Evolutionary conservation across 2,113 vertebrate species (phyloP), one percentile per base, ranked within the genome.

Genomic region (Motacilla tschutschensis): DNA sequence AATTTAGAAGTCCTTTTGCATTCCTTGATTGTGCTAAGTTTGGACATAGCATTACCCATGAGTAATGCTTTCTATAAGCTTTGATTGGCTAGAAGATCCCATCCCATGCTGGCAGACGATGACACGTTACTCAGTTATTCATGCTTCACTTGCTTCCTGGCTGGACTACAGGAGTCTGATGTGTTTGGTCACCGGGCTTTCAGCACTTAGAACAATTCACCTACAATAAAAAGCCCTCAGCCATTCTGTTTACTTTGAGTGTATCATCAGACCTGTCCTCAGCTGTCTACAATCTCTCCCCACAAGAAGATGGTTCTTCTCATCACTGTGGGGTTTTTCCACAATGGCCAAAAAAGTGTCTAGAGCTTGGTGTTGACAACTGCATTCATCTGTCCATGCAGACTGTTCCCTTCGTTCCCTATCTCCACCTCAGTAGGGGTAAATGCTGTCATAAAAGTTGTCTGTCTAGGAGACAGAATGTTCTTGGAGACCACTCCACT

Each of bases 1-100:
- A 94, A 95, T 94, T 95, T 95, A 94, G 91, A 94, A 93, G 85
- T 92, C 87, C 79, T 95, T 92, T 80, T 83, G 57, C 89, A 93
- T 93, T 94, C 93, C 87, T 90, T 94, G 93, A 95, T 95, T 90
- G 89, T 90, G 93, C 91, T 94, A 92, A 94, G 87, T 93, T 94
- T 65, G 82, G 93, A 94, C 94, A 85, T 93, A 93, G 82, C 85
- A 83, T 95, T 93, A 66, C 87, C 73, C 87, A 46, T 93, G 94
- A 95, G 94, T 95, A 95, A 95, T 95, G 79, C 60, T 85, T 90
- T 79, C 85, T 87, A 5, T 57, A 76, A 87, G 85, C 87, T 90
- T 90, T 93, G 53, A 92, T 95, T 95, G 94, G 94, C 91, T 59
- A 89, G 76, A 53, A 87, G 87, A 87, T 85, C 87, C 94, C 41